Evolutionary conservation across 2,113 vertebrate species (phyloP), one percentile per base, ranked within the genome.

Genomic region (Aptenodytes forsteri): DNA sequence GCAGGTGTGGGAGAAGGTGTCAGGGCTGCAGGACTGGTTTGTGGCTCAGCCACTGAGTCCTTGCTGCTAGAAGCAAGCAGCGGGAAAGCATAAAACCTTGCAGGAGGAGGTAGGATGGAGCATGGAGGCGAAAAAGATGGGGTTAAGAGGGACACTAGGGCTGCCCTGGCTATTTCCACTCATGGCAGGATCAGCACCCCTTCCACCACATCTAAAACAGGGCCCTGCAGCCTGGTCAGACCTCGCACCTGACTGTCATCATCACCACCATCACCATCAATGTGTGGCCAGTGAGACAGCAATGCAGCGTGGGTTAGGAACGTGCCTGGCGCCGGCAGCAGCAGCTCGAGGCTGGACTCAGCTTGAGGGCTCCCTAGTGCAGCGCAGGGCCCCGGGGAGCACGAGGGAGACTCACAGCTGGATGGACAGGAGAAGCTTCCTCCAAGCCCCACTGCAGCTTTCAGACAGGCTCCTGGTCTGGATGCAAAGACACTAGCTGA

Each of bases 361-460:
- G 49, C 54, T 5, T 2, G 0, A 42, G 46, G 42, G 23, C 16
- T 83, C 55, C 52, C 38, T 0, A 1, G 66, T 22, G 30, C 0
- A 0, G 55, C 5, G 0, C 1, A 1, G 40, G 49, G 13, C 10
- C 6, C 12, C 1, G 1, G 34, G 26, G 17, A 87, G 21, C 62
- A 40, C 0, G 2, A 42, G 40, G 12, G 30, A 58, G 9, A 13
- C 32, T 61, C 32, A 17, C 29, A 49, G 21, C 46, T 69, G 70
- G 34, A 20, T 20, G 38, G 10, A 4, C 16, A 6, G 19, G 56
- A 55, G 49, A 61, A 79, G 21, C 40, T 59, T 61, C 44, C 36
- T 56, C 52, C 5, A 1, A 90, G 34, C 40, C 88, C 52, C 12
- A 6, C 71, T 21, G 25, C 67, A 77, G 72, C 36, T 42, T 79